Evolutionary conservation across 2,113 vertebrate genomes (phyloP).

Genomic region (Gadus chalcogrammus): DNA sequence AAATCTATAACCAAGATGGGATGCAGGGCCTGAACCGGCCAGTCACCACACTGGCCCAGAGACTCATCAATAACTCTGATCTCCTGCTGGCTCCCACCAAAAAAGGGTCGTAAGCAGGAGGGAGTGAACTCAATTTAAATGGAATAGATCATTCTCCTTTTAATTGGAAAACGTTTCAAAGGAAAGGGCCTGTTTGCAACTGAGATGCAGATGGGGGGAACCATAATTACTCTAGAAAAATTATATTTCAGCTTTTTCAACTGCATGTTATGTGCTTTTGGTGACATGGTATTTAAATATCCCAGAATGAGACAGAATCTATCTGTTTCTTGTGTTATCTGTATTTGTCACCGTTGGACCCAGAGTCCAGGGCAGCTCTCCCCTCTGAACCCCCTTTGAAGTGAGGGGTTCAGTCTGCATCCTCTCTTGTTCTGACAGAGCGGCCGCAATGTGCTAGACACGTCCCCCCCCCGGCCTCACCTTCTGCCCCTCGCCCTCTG

Average conservation of each 20-base stretch:
- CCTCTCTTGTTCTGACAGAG: no score
- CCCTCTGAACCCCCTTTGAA: no score
- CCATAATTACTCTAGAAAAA: no score
- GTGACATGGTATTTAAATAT: no score
- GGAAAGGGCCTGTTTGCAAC: background rate
- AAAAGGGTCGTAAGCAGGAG: conserved; percentile 12
- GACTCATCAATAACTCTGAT: conserved; percentile 34
- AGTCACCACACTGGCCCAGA: conserved; percentile 15
- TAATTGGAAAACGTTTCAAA: background rate
- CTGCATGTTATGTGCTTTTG: no score
- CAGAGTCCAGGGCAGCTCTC: no score
- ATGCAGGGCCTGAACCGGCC: background rate
- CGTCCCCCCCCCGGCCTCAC: background rate
- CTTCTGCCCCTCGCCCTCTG: background rate
- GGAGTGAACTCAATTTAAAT: conserved; percentile 2
- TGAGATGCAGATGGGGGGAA: no score
- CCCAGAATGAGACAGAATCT: no score
- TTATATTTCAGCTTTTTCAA: background rate
- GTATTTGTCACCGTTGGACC: no score
- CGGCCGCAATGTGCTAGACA: conserved; percentile 9
- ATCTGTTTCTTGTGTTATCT: no score
- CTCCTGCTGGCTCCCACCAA: conserved; percentile 24
- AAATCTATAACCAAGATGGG: conserved; percentile 21
- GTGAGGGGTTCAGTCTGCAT: no score
- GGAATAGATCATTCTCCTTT: background rate